Evolutionary conservation across 2,113 vertebrate species (phyloP).

Genomic region (Lamprotornis superbus): DNA sequence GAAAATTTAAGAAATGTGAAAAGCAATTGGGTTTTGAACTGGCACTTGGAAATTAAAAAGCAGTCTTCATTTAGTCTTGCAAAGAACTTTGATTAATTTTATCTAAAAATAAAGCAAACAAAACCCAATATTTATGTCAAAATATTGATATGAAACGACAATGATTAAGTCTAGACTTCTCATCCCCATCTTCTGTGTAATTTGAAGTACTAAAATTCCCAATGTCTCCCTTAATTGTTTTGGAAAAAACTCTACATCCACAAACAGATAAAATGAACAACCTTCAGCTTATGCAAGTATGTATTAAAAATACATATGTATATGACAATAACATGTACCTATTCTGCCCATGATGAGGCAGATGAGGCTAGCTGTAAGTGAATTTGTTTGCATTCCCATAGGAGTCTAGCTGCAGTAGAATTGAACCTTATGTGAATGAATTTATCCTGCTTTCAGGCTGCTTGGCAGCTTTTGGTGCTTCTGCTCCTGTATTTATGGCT

Average conservation of each 20-base stretch:
- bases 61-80: background rate
- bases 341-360: background rate
- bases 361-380: background rate
- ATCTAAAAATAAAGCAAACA: background rate
- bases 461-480: background rate
- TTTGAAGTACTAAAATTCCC: background rate
- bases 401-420: background rate
- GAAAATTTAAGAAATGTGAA: background rate
- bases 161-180: background rate
- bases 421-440: background rate
- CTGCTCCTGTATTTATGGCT: constrained; percentile 2
- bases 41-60: background rate
- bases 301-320: background rate
- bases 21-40: background rate
- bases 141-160: background rate
- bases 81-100: background rate
- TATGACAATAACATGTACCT: background rate
- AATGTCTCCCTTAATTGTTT: background rate
- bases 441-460: background rate
- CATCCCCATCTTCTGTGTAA: background rate
- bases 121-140: background rate
- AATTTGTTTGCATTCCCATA: background rate
- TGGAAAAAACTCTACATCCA: background rate
- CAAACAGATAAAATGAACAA: background rate
- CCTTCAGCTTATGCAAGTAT: background rate